Percentiles rank a stretch among this genome's conserved stretches.
These are phyloP conservation scores for Hoplodrina ambigua DNA, from an alignment of 2,888 invertebrate species.

Conservation along the genomic window DNA sequence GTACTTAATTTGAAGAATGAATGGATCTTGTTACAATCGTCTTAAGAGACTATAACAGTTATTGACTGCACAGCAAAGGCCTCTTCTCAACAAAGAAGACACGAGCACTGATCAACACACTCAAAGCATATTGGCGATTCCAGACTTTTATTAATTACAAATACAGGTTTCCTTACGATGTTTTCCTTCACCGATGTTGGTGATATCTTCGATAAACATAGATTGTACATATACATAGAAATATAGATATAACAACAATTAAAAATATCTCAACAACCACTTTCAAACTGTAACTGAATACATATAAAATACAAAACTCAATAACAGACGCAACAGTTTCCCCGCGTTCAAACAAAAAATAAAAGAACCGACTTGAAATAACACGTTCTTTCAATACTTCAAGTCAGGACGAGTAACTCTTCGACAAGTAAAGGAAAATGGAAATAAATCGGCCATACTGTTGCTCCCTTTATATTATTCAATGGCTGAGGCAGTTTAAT, in stretches of 20 bases:
- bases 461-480: slow-evolving; percentile 66
- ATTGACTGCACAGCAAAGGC: no score
- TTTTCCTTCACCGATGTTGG: no score
- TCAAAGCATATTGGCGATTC: no score
- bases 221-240: no score
- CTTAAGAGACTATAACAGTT: no score
- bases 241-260: not conserved
- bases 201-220: no score
- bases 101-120: no score
- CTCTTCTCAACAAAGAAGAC: no score
- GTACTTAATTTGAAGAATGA: no score
- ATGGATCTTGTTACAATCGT: no score
- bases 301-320: slow-evolving; percentile 9
- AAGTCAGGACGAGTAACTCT: slow-evolving; percentile 51
- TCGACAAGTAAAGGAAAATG: slow-evolving; percentile 63
- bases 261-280: not conserved
- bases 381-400: slow-evolving; percentile 60
- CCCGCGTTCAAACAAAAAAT: slow-evolving; percentile 33
- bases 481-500: slow-evolving; percentile 62
- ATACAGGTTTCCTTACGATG: no score
- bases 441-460: slow-evolving; percentile 69
- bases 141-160: no score
- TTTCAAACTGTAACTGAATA: not conserved
- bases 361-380: slow-evolving; percentile 44
- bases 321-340: slow-evolving; percentile 55